Evolutionary conservation across 2,888 invertebrate species (phyloP), one percentile per base, ranked within the genome.

Genomic region (Eledona agricola): DNA sequence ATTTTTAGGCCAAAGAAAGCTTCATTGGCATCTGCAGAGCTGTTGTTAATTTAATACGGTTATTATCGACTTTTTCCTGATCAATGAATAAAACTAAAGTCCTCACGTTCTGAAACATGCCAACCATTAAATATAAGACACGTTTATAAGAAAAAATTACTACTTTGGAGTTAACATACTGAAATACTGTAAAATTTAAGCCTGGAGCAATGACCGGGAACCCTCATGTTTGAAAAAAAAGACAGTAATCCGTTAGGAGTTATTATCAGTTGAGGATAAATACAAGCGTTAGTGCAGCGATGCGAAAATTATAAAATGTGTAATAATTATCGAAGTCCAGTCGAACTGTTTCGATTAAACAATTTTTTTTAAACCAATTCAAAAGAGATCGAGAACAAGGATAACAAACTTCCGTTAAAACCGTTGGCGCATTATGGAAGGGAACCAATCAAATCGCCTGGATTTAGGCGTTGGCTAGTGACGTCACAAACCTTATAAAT

Each of bases 401-500:
- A 52, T 54, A 55, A 51, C 35, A 31, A 19, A 16, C 37, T 62
- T 66, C 67, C 65, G 68, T 68, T 66, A 62, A 32, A 55, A 66
- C 62, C 60, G 57, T 64, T 64, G 35, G 10, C 29, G 12, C 28
- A n/a, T 20, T 4, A 57, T 51, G 25, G 31, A 17, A 12, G 28
- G 25, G 55, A 50, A 73, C 83, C 83, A 83, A 83, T 83, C 73
- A 73, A 55, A 69, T 51, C 11, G 40, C 58, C 57, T 67, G 42
- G 67, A 67, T 65, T 61, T 67, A 69, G 78, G 82, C 81, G 81
- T 81, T 79, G 75, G 65, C 73, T 75, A 74, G 76, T 79, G 78
- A 77, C 75, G 74, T 73, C 74, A 74, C 71, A 63, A 64, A 57
- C 32, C 29, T 60, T 84, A 85, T 86, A 86, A 78, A 86, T 81